Evolutionary conservation across 2,888 invertebrate genomes (phyloP).

Genomic region (Ophraella communa): DNA sequence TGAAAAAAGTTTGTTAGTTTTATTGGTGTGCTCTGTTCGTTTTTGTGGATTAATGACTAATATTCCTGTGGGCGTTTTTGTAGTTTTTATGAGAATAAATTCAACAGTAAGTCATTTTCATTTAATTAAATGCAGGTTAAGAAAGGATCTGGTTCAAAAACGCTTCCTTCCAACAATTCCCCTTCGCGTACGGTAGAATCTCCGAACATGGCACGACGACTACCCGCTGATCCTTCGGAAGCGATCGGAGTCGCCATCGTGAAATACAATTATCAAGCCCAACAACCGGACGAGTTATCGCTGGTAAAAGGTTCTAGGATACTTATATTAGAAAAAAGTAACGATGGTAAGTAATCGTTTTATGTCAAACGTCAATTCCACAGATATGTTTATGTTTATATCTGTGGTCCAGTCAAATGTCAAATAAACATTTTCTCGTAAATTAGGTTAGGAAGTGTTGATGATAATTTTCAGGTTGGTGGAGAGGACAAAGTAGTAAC

Average conservation of each 20-base stretch:
- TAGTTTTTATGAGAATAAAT: no score
- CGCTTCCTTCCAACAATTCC: conserved; percentile 83
- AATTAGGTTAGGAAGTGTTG: neutral
- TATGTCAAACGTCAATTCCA: no score
- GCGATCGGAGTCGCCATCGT: conserved; percentile 90
- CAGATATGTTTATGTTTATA: no score
- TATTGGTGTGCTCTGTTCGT: no score
- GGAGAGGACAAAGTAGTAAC: conserved; percentile 87
- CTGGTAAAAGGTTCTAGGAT: conserved; percentile 94
- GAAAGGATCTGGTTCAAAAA: conserved; percentile 79
- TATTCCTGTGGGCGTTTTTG: no score
- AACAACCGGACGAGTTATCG: conserved; percentile 94
- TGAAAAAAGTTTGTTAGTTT: no score
- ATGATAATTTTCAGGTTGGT: conserved; percentile 71
- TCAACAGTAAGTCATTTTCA: no score
- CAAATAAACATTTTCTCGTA: no score
- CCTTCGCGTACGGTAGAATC: conserved; percentile 80
- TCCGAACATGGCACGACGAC: conserved; percentile 75
- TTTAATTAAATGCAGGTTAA: conserved; percentile 57
- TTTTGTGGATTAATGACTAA: no score
- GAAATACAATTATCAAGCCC: conserved; percentile 94
- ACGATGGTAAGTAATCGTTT: conserved; percentile 75
- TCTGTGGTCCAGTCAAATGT: no score
- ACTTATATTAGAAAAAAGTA: conserved; percentile 95
- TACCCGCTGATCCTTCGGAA: conserved; percentile 84